phyloP scores from a whole-genome alignment of 2,888 invertebrate species.

The Pogonocherus hispidulus region DNA sequence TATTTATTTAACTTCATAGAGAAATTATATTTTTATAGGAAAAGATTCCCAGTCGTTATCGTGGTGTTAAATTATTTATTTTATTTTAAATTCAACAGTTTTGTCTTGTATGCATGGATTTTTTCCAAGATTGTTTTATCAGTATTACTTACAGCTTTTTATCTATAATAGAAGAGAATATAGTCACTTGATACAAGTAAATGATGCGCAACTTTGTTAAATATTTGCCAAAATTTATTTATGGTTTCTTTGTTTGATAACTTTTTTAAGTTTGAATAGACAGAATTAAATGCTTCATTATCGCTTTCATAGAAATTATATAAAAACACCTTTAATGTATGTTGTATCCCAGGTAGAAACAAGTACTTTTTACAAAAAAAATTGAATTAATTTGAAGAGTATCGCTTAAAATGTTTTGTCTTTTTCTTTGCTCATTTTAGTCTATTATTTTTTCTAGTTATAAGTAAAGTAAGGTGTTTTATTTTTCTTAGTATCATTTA shows the following conservation, averaged over 20 bases:
- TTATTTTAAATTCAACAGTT: background rate
- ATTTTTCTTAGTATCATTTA: no score
- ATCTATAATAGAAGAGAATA: background rate
- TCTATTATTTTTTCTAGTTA: no score
- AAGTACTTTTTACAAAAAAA: no score
- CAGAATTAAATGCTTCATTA: background rate
- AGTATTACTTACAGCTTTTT: conserved; percentile 4
- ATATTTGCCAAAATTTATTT: conserved; percentile 9
- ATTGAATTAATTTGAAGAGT: no score
- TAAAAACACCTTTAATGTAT: no score
- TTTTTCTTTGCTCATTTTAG: no score
- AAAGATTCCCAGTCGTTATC: background rate
- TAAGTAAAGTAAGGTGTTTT: no score
- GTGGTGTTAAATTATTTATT: conserved; percentile 12
- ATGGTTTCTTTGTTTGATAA: background rate
- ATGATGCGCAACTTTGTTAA: background rate
- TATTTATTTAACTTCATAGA: conserved; percentile 32
- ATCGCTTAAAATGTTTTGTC: no score
- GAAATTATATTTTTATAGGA: conserved; percentile 21
- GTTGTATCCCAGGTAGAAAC: no score
- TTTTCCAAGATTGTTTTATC: conserved; percentile 15
- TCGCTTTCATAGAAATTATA: no score
- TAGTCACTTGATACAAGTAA: background rate
- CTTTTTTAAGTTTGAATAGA: background rate
- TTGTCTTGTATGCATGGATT: background rate